These are phyloP conservation scores for Argyresthia goedartella DNA, from an alignment of 2,888 invertebrate genomes.

Conservation along the genomic window DNA sequence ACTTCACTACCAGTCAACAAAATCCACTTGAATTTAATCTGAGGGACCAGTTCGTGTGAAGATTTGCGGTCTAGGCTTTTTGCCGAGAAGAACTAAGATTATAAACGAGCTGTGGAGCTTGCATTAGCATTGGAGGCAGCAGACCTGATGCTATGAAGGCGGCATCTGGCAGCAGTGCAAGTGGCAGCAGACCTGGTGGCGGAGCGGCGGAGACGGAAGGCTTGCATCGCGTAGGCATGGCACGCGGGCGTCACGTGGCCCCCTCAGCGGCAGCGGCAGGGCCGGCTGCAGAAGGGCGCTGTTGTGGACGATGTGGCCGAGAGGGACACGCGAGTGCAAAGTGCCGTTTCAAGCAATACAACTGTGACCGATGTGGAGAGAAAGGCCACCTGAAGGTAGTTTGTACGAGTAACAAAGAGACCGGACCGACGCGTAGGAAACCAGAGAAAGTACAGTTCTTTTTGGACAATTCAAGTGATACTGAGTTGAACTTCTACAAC, in stretches of 20 bases:
- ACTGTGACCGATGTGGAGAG: not conserved
- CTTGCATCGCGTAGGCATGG: not conserved
- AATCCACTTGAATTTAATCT: too few species aligned
- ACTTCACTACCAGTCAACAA: too few species aligned
- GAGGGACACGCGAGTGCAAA: not conserved
- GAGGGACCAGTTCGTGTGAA: too few species aligned
- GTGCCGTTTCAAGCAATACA: not conserved
- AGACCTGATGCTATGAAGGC: too few species aligned
- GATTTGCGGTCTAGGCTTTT: too few species aligned
- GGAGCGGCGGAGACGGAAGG: not conserved
- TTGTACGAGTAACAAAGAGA: not conserved
- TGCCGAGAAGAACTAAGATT: too few species aligned
- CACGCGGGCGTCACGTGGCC: not conserved
- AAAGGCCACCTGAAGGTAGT: not conserved
- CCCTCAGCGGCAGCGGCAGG: not conserved
- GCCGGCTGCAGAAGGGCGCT: not conserved
- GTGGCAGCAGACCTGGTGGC: constrained; percentile 2
- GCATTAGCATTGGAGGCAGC: too few species aligned
- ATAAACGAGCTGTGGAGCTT: too few species aligned
- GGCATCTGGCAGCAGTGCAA: too few species aligned
- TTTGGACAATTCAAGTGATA: not conserved
- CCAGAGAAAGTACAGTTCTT: not conserved
- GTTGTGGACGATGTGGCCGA: not conserved
- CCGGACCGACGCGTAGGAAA: not conserved
- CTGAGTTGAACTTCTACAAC: not conserved